Evolutionary conservation across 2,113 vertebrate species (phyloP), one percentile per base, ranked within the genome.

Genomic region (Motacilla tschutschensis): DNA sequence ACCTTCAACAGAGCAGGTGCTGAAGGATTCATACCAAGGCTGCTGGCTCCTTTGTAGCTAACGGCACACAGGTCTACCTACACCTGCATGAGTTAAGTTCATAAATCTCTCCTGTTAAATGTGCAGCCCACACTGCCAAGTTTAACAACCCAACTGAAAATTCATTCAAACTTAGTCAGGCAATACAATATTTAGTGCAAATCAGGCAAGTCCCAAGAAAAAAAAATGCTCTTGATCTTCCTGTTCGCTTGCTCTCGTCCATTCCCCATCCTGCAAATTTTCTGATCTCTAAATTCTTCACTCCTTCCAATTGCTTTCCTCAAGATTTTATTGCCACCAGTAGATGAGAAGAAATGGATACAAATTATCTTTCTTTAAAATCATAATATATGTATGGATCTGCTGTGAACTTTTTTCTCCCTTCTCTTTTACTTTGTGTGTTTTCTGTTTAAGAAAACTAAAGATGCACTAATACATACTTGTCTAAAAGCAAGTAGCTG

Each of bases 101-200:
- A 83, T 81, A 73, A 83, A 93, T 78, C 60, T 74, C 59, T 67
- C 66, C 54, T 55, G 15, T 26, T 81, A 65, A 76, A 79, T 1
- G 9, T 40, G 43, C 62, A 91, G 66, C 71, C 67, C 79, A 77
- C 50, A 44, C 14, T 73, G 74, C 44, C 77, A 86, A 75, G 48
- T 81, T 81, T 59, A 93, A 82, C 29, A 63, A 71, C 15, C 14
- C n/a, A 66, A 66, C 44, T 46, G 55, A 90, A 91, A 94, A 92
- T 53, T 70, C 69, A 81, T 70, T 89, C 71, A 80, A 44, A 58
- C 22, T 90, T 50, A 69, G 21, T 75, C 51, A 59, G 44, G 57
- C n/a, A 51, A 35, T 54, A 63, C 8, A n/a, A 71, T 60, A 70
- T 24, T 67, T 44, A 74, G 60, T 26, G 38, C 19, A 88, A 46